A percentile compares a stretch with the other conserved stretches of the same genome.
These are phyloP conservation scores for Eutolmus rufibarbis DNA, from an alignment of 2,888 invertebrate species.

Conservation along the genomic window DNA sequence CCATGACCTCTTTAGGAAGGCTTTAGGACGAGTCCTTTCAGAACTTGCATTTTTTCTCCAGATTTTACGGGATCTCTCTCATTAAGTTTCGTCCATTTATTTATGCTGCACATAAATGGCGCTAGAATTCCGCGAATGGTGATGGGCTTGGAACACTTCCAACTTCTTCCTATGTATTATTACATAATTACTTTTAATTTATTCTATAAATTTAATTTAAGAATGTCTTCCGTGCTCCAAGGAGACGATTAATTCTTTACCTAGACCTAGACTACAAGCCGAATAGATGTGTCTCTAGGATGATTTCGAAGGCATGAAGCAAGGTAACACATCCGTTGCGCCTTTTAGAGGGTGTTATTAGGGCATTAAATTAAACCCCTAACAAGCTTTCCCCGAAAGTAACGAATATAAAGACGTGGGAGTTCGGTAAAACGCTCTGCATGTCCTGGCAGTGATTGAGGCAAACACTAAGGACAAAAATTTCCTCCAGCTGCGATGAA, in stretches of 20 bases:
- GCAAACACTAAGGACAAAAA: not conserved
- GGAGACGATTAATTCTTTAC: not conserved
- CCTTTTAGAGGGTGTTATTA: not conserved
- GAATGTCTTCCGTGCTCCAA: not conserved
- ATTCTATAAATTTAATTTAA: not conserved
- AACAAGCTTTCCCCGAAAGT: not conserved
- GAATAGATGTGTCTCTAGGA: too few species aligned
- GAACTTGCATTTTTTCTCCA: not conserved
- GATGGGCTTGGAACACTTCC: not conserved
- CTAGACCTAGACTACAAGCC: not conserved
- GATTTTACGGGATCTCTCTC: not conserved
- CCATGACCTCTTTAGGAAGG: not conserved
- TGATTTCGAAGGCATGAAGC: not conserved
- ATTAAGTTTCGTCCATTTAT: constrained; percentile 14
- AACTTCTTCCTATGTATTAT: not conserved
- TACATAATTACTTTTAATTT: not conserved
- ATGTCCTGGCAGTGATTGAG: not conserved
- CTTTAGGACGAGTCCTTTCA: not conserved
- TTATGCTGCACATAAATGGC: not conserved
- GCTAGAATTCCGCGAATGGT: not conserved
- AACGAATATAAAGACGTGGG: not conserved
- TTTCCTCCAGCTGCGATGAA: not conserved
- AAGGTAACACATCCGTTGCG: not conserved
- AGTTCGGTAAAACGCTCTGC: not conserved
- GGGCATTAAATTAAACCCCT: not conserved